Evolutionary conservation across 2,888 invertebrate species (phyloP), one percentile per base, ranked within the genome.

Genomic region (Lasioglossum lativentre): DNA sequence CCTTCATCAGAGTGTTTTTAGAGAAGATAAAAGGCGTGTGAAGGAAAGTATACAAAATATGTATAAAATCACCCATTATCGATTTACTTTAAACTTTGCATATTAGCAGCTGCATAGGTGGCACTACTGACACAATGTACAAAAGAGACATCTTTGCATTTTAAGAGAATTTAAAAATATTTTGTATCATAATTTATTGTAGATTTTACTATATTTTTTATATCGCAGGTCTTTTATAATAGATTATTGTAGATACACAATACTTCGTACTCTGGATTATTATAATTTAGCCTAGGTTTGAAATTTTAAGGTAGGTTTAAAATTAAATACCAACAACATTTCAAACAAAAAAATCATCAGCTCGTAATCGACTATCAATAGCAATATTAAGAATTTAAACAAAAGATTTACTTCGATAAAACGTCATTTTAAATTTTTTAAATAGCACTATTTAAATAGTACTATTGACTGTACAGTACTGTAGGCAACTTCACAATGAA

Each of bases 1-100:
- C 23, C 52, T 56, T 56, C 52, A n/a, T n/a, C 52, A 56, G n/a
- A 10, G 52, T 56, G n/a, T n/a, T 56, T n/a, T 56, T 56, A 56
- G n/a, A 56, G 52, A 56, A 56, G 52, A n/a, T 56, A 56, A 56
- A 56, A 56, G 52, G n/a, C 34, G 34, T 42, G 34, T 38, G n/a
- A 19, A 68, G 14, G 34, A 19, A 30, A 68, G 34, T 68, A 23
- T 30, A 68, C 30, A 68, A 34, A 68, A 27, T 34, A 68, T 68
- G 38, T 70, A 23, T 40, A 71, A 56, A 56, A 56, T 56, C 56
- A 56, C n/a, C 56, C 56, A 56, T 56, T 56, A 56, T 56, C 56
- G n/a, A 56, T 56, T 56, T 56, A 56, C 56, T n/a, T n/a, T 1
- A 4, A 56, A 56, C n/a, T 56, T 56, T n/a, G n/a, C n/a, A 56